phyloP scores from a whole-genome alignment of 1,140 invertebrate species.

The Anthonomus grandis region DNA sequence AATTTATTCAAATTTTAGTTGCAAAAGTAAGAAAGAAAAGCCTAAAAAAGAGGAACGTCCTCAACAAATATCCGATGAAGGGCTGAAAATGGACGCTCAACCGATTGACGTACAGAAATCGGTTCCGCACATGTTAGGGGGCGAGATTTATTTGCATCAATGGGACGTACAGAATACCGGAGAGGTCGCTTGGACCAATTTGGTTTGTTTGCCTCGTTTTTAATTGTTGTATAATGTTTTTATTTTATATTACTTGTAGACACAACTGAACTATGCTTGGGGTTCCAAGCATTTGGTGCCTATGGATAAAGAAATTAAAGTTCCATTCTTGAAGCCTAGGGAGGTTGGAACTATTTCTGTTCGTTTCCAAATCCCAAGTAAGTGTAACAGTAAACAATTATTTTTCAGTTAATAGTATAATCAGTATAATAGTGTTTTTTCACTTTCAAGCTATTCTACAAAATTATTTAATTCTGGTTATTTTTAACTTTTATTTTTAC shows the following conservation, averaged over 20 bases:
- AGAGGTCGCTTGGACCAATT: conserved; percentile 36
- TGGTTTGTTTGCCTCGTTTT: conserved; percentile 29
- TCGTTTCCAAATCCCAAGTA: conserved; percentile 43
- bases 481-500: not conserved
- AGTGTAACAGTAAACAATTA: conserved; percentile 11
- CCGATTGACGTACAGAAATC: conserved; percentile 27
- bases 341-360: conserved; percentile 42
- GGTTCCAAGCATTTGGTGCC: conserved; percentile 41
- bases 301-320: conserved; percentile 31
- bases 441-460: not conserved
- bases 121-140: conserved; percentile 40
- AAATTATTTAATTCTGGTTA: too few species aligned
- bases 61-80: not conserved
- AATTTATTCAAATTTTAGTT: not conserved
- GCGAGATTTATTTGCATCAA: conserved; percentile 42
- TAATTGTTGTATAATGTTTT: too few species aligned
- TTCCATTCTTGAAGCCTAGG: conserved; percentile 43
- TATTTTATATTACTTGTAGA: conserved; percentile 32
- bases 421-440: too few species aligned
- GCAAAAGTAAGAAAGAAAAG: not conserved
- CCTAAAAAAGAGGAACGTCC: not conserved
- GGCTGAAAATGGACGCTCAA: conserved; percentile 39
- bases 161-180: conserved; percentile 48
- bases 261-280: conserved; percentile 44
- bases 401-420: too few species aligned